A percentile compares a stretch with the other conserved stretches of the same genome.
Conservation (phyloP, 2,797 vertebrate species). For the Meda fulgida region DNA sequence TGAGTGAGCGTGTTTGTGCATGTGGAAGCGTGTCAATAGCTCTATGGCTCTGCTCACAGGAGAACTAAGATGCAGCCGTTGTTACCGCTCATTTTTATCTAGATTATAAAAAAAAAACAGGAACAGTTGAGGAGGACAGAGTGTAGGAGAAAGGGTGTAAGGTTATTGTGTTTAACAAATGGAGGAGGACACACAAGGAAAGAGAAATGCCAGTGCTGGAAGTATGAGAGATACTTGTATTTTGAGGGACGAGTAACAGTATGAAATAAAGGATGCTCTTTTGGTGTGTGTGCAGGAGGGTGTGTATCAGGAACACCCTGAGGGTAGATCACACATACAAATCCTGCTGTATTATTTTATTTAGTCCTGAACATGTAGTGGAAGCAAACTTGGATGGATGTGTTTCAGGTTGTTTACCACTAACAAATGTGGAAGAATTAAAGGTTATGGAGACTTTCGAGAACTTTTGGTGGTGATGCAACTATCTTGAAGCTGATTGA, state of each 20-base stretch:
- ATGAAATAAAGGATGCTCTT: constrained; percentile 37
- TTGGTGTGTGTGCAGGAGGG: constrained; percentile 3
- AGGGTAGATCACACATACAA: constrained; percentile 1
- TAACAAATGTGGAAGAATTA: neutral
- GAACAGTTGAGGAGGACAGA: neutral
- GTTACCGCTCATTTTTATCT: neutral
- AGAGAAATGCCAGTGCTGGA: constrained; percentile 18
- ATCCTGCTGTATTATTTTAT: constrained; percentile 17
- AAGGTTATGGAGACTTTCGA: neutral
- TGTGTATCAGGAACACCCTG: constrained; percentile 31
- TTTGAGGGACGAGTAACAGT: neutral
- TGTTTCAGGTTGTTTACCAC: neutral
- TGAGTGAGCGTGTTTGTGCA: constrained; percentile 46
- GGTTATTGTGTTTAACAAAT: neutral
- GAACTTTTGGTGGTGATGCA: constrained; percentile 19
- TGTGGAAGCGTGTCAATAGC: constrained; percentile 34
- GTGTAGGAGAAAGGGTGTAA: constrained; percentile 9
- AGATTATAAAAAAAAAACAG: neutral
- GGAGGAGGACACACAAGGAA: constrained; percentile 1
- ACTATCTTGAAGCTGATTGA: neutral
- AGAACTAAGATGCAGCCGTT: constrained; percentile 15
- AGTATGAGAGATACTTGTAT: constrained; percentile 26
- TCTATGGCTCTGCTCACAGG: neutral
- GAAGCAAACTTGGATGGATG: constrained; percentile 16
- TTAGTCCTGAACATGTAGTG: neutral